These are phyloP conservation scores for Agrochola circellaris DNA, from an alignment of 2,888 invertebrate species.

Conservation along the genomic window DNA sequence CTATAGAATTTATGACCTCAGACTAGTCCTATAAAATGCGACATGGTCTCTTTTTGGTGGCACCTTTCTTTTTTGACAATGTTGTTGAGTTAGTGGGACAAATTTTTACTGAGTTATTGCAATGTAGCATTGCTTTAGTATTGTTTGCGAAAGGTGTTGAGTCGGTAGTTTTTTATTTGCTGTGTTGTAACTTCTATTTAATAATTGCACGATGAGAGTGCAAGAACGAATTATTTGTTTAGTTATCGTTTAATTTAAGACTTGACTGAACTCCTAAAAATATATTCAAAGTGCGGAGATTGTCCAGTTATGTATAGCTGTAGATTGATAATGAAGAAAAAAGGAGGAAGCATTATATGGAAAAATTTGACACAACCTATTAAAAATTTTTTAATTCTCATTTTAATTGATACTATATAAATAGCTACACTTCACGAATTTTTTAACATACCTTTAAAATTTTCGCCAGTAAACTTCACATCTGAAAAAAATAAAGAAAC, in stretches of 20 bases:
- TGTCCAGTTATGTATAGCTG: background rate
- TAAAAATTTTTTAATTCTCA: no score
- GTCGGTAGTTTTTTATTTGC: constrained; percentile 47
- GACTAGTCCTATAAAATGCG: constrained; percentile 88
- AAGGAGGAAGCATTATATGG: background rate
- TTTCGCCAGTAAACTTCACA: background rate
- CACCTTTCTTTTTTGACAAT: constrained; percentile 81
- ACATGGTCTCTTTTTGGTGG: constrained; percentile 83
- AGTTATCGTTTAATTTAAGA: no score
- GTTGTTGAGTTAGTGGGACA: constrained; percentile 86
- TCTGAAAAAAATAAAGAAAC: background rate
- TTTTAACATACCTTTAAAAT: background rate
- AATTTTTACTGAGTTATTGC: constrained; percentile 79
- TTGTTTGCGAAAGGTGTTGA: constrained; percentile 72
- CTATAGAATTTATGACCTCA: constrained; percentile 84
- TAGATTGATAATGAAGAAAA: no score
- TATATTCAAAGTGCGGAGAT: background rate
- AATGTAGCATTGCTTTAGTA: constrained; percentile 61
- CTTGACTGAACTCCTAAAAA: background rate
- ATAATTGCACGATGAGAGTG: background rate
- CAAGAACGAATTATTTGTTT: no score
- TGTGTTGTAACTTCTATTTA: background rate
- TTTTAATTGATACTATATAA: background rate
- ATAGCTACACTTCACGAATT: background rate
- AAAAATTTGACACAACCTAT: background rate